Evolutionary conservation across 2,888 invertebrate species (phyloP), one percentile per base, ranked within the genome.

Genomic region (Caenorhabditis wallacei): DNA sequence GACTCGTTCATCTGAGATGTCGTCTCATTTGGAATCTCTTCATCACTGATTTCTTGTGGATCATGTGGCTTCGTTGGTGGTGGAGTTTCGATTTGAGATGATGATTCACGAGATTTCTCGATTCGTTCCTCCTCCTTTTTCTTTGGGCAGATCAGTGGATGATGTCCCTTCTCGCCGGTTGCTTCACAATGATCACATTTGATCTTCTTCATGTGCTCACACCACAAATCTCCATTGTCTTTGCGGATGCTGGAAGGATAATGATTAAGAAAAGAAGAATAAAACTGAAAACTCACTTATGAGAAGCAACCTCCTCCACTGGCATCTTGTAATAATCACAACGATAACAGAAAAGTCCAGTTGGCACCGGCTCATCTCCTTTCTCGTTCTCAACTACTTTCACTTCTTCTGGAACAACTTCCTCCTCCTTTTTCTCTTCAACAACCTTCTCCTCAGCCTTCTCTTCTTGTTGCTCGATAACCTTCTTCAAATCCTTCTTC

Each of bases 181-280:
- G 66, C 71, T 0, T 56, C 57, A 37, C 83, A 84, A 48, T 46
- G 26, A 13, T 30, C 35, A 46, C 83, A 84, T 7, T 24, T 40
- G 26, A 63, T 43, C 30, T 70, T 71, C 26, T 30, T 57, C 71
- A 84, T 53, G 37, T 66, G 30, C 20, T 78, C 59, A 57, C 83
- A 84, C 82, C 79, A 79, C 22, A 59, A 22, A n/a, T 69, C 69
- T 16, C 79, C 82, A 20, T 82, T 69, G 8, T 71, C 54, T 13
- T 57, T 54, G 35, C 79, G 78, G 13, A 82, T 64, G 54, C 82
- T 82, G 72, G 46, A 82, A 76, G n/a, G n/a, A n/a, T n/a, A 30
- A 4, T 16, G 7, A 5, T 1, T 18, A 10, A 24, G 46, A 22
- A 11, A 11, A 26, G 8, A 3, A 30, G 30, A 30, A 30, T 5